These are phyloP conservation scores for Centropus bengalensis DNA, from an alignment of 2,113 vertebrate species.

Conservation along the genomic window DNA sequence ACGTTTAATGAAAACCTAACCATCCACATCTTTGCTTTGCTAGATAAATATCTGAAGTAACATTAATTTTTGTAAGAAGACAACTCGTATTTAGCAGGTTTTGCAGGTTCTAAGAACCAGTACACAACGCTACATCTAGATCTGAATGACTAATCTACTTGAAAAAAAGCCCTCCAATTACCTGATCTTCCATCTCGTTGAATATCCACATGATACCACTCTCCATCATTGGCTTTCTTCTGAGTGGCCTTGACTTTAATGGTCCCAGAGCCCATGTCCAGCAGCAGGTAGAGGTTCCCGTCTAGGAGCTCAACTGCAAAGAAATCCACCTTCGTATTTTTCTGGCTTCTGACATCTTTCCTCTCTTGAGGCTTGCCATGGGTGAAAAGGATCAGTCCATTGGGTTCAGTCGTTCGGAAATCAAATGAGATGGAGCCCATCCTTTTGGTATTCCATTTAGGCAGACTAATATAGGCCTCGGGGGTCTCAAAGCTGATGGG, in stretches of 20 bases:
- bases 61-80: background rate
- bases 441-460: conserved; percentile 97
- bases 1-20: background rate
- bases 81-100: background rate
- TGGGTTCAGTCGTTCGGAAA: conserved; percentile 94
- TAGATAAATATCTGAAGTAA: background rate
- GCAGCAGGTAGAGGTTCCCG: conserved; percentile 90
- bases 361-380: conserved; percentile 93
- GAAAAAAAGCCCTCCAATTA: conserved; percentile 61
- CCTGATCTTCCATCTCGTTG: conserved; percentile 96
- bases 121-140: background rate
- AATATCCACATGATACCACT: conserved; percentile 98
- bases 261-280: conserved; percentile 98
- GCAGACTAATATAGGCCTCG: conserved; percentile 92
- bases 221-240: conserved; percentile 94
- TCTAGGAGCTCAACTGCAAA: conserved; percentile 96
- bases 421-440: conserved; percentile 98
- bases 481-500: conserved; percentile 97
- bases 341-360: conserved; percentile 88
- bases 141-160: background rate
- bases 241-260: conserved; percentile 97
- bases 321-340: conserved; percentile 97
- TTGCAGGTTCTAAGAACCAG: background rate
- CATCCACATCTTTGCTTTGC: background rate
- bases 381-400: conserved; percentile 95